phyloP scores from a whole-genome alignment of 2,888 invertebrate genomes.

The Micoletzkya japonica region DNA sequence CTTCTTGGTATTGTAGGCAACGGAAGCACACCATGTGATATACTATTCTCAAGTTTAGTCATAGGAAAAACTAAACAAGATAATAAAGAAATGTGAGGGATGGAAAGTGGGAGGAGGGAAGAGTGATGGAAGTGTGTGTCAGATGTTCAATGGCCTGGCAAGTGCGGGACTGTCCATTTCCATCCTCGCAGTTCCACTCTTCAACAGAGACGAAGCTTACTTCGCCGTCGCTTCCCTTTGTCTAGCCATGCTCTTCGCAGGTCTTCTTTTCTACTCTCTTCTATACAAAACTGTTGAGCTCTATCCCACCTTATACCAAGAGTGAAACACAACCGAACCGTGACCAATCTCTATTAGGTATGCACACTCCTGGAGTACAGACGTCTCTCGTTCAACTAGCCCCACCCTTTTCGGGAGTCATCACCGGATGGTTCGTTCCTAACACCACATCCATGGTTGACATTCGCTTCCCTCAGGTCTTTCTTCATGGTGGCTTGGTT shows the following conservation, averaged over 20 bases:
- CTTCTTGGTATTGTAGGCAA: not conserved
- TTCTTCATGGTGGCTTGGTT: constrained; percentile 50
- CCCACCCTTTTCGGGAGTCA: constrained; percentile 60
- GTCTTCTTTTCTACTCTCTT: constrained; percentile 23
- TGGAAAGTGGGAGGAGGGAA: too few species aligned
- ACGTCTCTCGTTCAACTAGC: constrained; percentile 60
- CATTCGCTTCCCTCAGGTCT: constrained; percentile 28
- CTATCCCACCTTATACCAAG: not conserved
- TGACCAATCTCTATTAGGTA: constrained; percentile 31
- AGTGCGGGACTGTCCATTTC: constrained; percentile 55
- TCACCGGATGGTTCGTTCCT: constrained; percentile 57
- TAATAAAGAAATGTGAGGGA: too few species aligned
- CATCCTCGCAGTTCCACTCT: constrained; percentile 55
- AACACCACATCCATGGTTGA: constrained; percentile 3
- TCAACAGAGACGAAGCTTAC: constrained; percentile 52
- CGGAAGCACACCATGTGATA: not conserved
- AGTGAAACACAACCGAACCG: not conserved
- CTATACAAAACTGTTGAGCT: not conserved
- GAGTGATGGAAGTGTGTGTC: not conserved
- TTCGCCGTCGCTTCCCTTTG: constrained; percentile 55
- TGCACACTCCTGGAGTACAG: constrained; percentile 60
- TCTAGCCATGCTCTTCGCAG: constrained; percentile 60
- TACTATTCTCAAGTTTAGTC: too few species aligned
- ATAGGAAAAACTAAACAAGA: too few species aligned
- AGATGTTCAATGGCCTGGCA: constrained; percentile 58